These are phyloP conservation scores for Drosophila littoralis DNA, from an alignment of 1,140 invertebrate genomes.

Conservation along the genomic window DNA sequence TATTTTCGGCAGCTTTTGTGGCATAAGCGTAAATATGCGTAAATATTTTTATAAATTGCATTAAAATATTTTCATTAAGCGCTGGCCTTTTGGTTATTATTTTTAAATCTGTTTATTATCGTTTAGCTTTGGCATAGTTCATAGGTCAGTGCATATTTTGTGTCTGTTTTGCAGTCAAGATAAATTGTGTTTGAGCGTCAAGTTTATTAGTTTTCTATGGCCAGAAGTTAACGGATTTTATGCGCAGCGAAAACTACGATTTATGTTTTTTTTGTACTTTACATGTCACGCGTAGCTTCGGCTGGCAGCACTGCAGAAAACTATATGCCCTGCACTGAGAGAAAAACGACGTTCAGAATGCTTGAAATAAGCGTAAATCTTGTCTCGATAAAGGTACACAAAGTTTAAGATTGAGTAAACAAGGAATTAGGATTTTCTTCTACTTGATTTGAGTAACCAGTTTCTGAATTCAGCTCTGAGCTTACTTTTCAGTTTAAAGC, in stretches of 20 bases:
- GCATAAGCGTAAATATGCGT: constrained; percentile 23
- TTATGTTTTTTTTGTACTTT: constrained; percentile 5
- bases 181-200: constrained; percentile 17
- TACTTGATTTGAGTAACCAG: too few relatives aligned
- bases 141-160: constrained; percentile 8
- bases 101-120: constrained; percentile 6
- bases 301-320: constrained; percentile 16
- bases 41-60: constrained; percentile 31
- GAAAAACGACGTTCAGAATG: not conserved
- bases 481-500: too few relatives aligned
- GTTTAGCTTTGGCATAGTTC: not conserved
- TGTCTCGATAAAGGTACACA: too few relatives aligned
- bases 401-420: too few relatives aligned
- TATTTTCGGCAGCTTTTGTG: constrained; percentile 6
- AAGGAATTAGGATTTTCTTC: too few relatives aligned
- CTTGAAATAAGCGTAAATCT: too few relatives aligned
- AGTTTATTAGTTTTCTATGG: constrained; percentile 30
- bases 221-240: constrained; percentile 22
- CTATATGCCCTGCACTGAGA: too few relatives aligned
- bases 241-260: constrained; percentile 12
- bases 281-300: constrained; percentile 2
- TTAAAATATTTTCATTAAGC: constrained; percentile 30
- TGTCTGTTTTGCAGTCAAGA: constrained; percentile 7
- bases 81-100: not conserved
- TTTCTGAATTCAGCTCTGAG: too few relatives aligned